Evolutionary conservation across 2,113 vertebrate genomes (phyloP), one percentile per base, ranked within the genome.

Genomic region (Budorcas taxicolor): DNA sequence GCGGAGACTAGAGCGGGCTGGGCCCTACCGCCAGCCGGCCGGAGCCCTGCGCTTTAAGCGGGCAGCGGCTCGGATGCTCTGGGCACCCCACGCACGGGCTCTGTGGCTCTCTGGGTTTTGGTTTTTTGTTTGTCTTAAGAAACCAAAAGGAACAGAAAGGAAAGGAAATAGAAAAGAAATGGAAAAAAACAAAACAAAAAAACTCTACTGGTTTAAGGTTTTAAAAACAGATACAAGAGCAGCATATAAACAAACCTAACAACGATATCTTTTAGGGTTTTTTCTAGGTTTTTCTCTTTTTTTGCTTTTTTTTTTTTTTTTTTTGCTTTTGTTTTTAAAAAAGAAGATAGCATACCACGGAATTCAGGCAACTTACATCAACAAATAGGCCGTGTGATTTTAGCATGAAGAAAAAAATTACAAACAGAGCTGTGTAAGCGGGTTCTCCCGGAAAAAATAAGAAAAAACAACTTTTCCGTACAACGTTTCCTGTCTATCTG

Each of bases 321-420:
- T 97, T 97, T 98, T 95, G 5, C 98, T 98, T 98, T 96, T 95
- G 40, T 98, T 98, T 98, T 99, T 99, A 98, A 99, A 99, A 99
- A 99, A 99, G 98, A 99, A 99, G 99, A 99, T 99, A 99, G 99
- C 99, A 99, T 99, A 99, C 99, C 99, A 99, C 99, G 99, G 99
- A 99, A 99, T 99, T 98, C 97, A 98, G 99, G 99, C 98, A 99
- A 99, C 99, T 99, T 99, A 99, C 99, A 99, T 99, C 99, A 99
- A 99, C 99, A 99, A 99, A 99, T 99, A 99, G 99, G 99, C 99
- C 99, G 99, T 99, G 99, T 99, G 99, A 99, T 99, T 99, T 99
- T 99, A 99, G 99, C 99, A 99, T 99, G 99, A 99, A 99, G 98
- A 99, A 99, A 99, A 99, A 99, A 99, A 99, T 99, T 99, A 99